Percentiles rank a stretch among this genome's conserved stretches.
Evolutionary conservation across 2,113 vertebrate species (phyloP).

Genomic region (Salvelinus alpinus): DNA sequence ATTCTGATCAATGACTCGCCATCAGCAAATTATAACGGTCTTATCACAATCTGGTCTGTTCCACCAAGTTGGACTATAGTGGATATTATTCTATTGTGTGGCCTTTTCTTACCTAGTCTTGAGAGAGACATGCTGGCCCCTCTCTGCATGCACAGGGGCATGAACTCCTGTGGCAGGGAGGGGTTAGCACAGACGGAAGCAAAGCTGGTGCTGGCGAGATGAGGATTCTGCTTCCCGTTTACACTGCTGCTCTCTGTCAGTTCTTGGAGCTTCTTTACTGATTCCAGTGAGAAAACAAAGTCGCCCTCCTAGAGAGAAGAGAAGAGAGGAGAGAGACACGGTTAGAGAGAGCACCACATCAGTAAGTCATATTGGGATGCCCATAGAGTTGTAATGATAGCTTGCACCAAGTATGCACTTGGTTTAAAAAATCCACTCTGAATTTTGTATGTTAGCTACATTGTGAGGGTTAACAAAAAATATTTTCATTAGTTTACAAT

Average conservation of each 20-base stretch:
- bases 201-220: not conserved
- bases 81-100: not conserved
- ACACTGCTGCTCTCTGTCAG: conserved; percentile 35
- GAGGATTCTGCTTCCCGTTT: conserved; percentile 28
- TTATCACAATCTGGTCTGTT: not conserved
- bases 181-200: conserved; percentile 60
- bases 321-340: not conserved
- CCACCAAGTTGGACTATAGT: not conserved
- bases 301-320: conserved; percentile 74
- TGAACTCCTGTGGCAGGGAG: conserved; percentile 75
- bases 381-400: too few species aligned
- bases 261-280: conserved; percentile 78
- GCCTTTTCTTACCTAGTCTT: conserved; percentile 67
- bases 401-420: too few species aligned
- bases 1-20: too few species aligned
- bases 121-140: conserved; percentile 60
- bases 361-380: too few species aligned
- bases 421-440: too few species aligned
- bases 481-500: too few species aligned
- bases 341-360: not conserved
- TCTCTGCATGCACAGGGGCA: conserved; percentile 67
- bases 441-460: too few species aligned
- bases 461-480: too few species aligned
- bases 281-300: conserved; percentile 76
- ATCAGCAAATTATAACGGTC: not conserved